A percentile compares a stretch with the other conserved stretches of the same genome.
phyloP scores from a whole-genome alignment of 2,113 vertebrate species.

The Climacteris rufus region DNA sequence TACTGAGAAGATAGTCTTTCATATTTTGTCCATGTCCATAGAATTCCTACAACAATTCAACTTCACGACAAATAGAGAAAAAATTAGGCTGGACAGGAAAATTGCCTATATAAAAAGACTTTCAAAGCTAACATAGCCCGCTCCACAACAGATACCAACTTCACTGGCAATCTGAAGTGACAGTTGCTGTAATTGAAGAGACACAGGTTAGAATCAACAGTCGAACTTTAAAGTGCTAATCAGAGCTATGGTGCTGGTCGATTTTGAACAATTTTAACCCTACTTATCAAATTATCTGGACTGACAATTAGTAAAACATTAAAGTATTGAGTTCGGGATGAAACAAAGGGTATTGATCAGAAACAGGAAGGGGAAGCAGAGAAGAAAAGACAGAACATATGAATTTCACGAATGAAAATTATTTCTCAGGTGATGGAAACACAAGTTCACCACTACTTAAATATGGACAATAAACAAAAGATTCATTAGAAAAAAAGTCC shows the following conservation, averaged over 20 bases:
- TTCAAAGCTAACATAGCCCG: background rate
- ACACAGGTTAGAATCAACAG: background rate
- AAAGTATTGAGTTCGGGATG: background rate
- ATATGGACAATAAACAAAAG: background rate
- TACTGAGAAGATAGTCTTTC: background rate
- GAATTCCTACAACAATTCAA: background rate
- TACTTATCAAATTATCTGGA: background rate
- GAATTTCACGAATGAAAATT: background rate
- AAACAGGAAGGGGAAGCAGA: background rate
- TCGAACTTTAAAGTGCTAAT: slow-evolving; percentile 3
- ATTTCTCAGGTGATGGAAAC: background rate
- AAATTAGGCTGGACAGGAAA: background rate
- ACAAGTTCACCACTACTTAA: background rate
- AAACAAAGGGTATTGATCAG: background rate
- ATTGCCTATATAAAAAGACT: background rate
- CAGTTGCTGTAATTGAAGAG: background rate
- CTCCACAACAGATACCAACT: background rate
- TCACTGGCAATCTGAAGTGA: background rate
- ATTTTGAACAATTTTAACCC: background rate
- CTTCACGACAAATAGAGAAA: background rate
- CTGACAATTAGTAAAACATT: background rate
- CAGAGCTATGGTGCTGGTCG: background rate
- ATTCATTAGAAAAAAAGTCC: background rate
- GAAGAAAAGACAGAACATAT: background rate
- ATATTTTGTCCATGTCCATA: background rate